Percentiles rank a stretch among this genome's conserved stretches.
These are phyloP conservation scores for Tethya wilhelma DNA, from an alignment of 37 sponge, comb jelly and placozoan genomes.

Conservation along the genomic window DNA sequence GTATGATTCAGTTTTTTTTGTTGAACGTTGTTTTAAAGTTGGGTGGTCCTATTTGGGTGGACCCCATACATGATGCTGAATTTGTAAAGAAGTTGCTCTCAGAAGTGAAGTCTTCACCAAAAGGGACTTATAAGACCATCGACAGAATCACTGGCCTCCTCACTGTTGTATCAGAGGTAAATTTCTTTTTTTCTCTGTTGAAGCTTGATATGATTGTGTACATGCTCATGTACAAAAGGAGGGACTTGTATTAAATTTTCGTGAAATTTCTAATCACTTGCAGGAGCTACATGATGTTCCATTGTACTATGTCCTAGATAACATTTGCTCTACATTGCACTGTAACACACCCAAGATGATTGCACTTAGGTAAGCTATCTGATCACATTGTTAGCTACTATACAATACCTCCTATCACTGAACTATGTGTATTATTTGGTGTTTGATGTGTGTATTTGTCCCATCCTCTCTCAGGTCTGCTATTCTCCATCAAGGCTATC, in stretches of 20 bases:
- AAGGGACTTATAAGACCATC: constrained; percentile 45
- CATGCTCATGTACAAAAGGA: neutral
- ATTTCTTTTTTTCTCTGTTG: constrained; percentile 10
- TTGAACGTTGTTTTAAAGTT: constrained; percentile 42
- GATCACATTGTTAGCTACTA: neutral
- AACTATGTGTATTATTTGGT: neutral
- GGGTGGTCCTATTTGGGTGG: constrained; percentile 96
- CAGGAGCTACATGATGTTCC: constrained; percentile 93
- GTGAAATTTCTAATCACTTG: neutral
- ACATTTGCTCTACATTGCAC: constrained; percentile 81
- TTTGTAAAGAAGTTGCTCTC: constrained; percentile 83
- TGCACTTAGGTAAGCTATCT: constrained; percentile 59
- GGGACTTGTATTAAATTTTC: neutral
- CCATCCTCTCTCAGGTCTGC: constrained; percentile 82
- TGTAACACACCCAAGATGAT: constrained; percentile 80
- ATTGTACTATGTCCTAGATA: constrained; percentile 78
- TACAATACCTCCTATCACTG: neutral
- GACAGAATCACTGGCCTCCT: constrained; percentile 90
- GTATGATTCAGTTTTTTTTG: neutral
- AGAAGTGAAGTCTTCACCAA: constrained; percentile 16
- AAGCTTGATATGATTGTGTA: neutral
- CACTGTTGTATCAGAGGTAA: constrained; percentile 80
- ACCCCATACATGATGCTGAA: constrained; percentile 85
- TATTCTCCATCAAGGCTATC: constrained; percentile 86
- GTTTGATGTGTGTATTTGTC: neutral